These are phyloP conservation scores for Stegana nigrithorax DNA, from an alignment of 2,888 invertebrate species.

Conservation along the genomic window DNA sequence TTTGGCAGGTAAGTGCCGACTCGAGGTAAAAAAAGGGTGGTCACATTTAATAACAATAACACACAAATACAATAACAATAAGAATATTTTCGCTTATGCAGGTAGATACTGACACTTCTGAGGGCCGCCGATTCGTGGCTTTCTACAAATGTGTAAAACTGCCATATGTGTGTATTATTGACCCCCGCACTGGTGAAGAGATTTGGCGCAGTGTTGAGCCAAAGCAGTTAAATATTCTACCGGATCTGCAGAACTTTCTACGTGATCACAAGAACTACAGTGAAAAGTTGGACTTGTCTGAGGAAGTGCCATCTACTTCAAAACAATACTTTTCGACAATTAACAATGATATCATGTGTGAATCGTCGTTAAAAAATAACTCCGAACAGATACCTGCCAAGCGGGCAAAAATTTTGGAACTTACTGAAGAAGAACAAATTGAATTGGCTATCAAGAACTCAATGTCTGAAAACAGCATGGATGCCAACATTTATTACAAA, in stretches of 20 bases:
- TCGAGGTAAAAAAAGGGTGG: too few relatives aligned
- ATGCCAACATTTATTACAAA: conserved; percentile 21
- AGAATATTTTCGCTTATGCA: too few relatives aligned
- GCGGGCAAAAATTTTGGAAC: conserved; percentile 55
- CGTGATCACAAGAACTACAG: conserved; percentile 56
- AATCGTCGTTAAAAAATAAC: conserved; percentile 34
- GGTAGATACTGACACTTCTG: conserved; percentile 69
- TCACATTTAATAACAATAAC: too few relatives aligned
- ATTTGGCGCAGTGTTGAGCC: conserved; percentile 65
- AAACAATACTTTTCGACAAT: conserved; percentile 45
- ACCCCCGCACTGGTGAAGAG: conserved; percentile 77
- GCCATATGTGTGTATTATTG: conserved; percentile 76
- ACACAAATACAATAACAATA: too few relatives aligned
- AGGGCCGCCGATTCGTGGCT: conserved; percentile 74
- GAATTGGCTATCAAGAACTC: conserved; percentile 67
- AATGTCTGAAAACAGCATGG: conserved; percentile 56
- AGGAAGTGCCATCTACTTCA: conserved; percentile 54
- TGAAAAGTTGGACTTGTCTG: conserved; percentile 38
- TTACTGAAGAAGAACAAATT: conserved; percentile 66
- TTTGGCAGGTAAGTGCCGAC: conserved; percentile 74
- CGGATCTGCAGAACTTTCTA: conserved; percentile 50
- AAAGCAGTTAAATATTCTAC: conserved; percentile 53
- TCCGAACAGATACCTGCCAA: conserved; percentile 44
- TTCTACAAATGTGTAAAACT: conserved; percentile 74
- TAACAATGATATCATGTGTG: conserved; percentile 38